These are phyloP conservation scores for Therioaphis trifolii DNA, from an alignment of 2,888 invertebrate species.

Conservation along the genomic window DNA sequence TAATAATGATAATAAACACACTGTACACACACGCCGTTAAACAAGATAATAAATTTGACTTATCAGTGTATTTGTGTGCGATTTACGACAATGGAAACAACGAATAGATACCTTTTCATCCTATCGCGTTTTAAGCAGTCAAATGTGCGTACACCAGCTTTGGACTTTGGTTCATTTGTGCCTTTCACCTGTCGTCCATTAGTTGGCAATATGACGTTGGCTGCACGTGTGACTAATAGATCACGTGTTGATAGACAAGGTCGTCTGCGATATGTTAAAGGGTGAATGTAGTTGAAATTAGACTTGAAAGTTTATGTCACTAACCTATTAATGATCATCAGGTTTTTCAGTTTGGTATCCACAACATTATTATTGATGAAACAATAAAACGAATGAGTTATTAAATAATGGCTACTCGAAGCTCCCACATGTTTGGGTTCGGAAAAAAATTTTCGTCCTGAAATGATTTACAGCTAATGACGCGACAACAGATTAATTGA, in stretches of 20 bases:
- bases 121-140: neutral
- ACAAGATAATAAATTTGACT: slow-evolving; percentile 8
- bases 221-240: neutral
- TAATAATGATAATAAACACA: too few species aligned
- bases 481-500: too few species aligned
- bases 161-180: neutral
- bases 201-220: neutral
- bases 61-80: neutral
- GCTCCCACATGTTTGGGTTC: too few species aligned
- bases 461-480: too few species aligned
- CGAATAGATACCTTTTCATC: neutral
- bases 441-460: too few species aligned
- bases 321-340: too few species aligned
- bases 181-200: slow-evolving; percentile 3
- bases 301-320: slow-evolving; percentile 8
- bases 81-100: neutral
- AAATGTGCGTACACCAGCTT: neutral
- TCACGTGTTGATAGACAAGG: neutral
- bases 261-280: neutral
- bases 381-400: too few species aligned
- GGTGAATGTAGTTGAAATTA: neutral
- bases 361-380: too few species aligned
- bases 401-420: too few species aligned
- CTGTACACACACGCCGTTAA: neutral
- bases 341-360: too few species aligned